Conservation (phyloP, 2,888 invertebrate genomes). For the Stenichneumon culpator region DNA sequence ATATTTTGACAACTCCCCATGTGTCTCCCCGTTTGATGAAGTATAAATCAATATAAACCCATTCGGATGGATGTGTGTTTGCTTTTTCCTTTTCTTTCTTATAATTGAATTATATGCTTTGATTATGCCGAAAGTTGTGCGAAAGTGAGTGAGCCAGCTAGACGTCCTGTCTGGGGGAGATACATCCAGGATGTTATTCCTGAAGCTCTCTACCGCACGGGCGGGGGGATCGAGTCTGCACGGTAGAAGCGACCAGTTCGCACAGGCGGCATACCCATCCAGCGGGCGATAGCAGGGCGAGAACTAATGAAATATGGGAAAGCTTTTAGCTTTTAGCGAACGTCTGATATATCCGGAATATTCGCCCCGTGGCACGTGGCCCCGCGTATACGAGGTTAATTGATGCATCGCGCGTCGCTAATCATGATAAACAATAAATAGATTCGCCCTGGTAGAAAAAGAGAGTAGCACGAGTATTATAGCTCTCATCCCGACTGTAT, state of each 20-base stretch:
- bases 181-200: slow-evolving; percentile 19
- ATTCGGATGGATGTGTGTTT: slow-evolving; percentile 20
- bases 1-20: slow-evolving; percentile 1
- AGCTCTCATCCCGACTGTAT: background rate
- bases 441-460: slow-evolving; percentile 69
- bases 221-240: background rate
- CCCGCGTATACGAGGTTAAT: slow-evolving; percentile 74
- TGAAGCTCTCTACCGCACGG: slow-evolving; percentile 3
- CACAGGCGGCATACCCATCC: slow-evolving; percentile 13
- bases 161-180: slow-evolving; percentile 28
- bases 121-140: slow-evolving; percentile 49
- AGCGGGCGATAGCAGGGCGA: slow-evolving; percentile 71
- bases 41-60: slow-evolving; percentile 44
- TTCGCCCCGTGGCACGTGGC: slow-evolving; percentile 70
- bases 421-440: slow-evolving; percentile 82
- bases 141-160: slow-evolving; percentile 34
- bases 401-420: slow-evolving; percentile 80
- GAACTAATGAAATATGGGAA: slow-evolving; percentile 83
- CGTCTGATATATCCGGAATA: slow-evolving; percentile 81
- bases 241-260: slow-evolving; percentile 20
- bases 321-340: slow-evolving; percentile 84
- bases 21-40: background rate
- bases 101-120: slow-evolving; percentile 54
- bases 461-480: slow-evolving; percentile 31
- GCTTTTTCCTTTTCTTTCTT: slow-evolving; percentile 34